Base-by-base conservation (phyloP, 2,113 vertebrate genomes). In the Geococcyx californianus region DNA sequence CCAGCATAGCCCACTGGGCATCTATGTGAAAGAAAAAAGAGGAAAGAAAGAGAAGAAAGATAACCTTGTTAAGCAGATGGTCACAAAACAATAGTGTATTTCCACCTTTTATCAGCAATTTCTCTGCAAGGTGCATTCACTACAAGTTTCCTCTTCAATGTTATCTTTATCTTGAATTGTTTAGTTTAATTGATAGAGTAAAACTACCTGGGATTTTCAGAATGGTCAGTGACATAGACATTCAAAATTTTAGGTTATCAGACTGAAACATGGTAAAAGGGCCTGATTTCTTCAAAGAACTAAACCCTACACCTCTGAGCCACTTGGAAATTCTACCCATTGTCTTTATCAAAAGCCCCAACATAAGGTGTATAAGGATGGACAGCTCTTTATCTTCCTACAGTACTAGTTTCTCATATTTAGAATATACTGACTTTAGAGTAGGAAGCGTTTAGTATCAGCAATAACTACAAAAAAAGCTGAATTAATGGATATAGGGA, bases 1-100 rank as follows among this genome's bases (percentile, higher is more conserved):
- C 98, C 98, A 5, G 91, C 93, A 55, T 69, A 98, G 62, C 98
- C 98, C 66, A 98, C 96, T 1, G 33, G 0, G 94, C 98, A 98
- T 34, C 98, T 98, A 70, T 34, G 96, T 75, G 3, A 96, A 14
- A 91, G 19, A 6, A 67, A 59, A 90, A 55, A 40, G 5, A 2
- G 4, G 9, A 33, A 49, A 59, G 33, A 59, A 82, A 70, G 25
- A 60, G 73, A 90, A 34, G 13, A 47, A 76, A 25, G n/a, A 83
- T 49, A 54, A 56, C 29, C 24, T 38, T 13, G 16, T 51, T 78
- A 62, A 64, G 11, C 5, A 33, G 7, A 23, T 72, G 9, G 63
- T 75, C 54, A 44, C 8, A 62, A 31, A 81, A 72, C 42, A 80
- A 9, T 51, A 66, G 4, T 5, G 1, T 51, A 45, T 45, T 59